phyloP scores from a whole-genome alignment of 2,888 invertebrate genomes.

The Synergus gifuensis region DNA sequence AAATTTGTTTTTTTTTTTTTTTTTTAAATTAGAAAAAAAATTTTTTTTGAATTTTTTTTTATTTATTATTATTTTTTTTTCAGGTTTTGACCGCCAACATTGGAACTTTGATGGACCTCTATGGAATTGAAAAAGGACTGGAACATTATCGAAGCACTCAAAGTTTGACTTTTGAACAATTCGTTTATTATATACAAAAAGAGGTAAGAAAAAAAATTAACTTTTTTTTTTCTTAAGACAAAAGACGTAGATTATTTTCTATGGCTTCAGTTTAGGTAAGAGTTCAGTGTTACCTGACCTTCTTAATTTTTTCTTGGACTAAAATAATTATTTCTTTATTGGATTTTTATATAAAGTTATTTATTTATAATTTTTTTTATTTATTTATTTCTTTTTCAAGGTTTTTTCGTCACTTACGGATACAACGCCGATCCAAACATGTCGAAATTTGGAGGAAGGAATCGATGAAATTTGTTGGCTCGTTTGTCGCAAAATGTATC shows the following conservation, averaged over 20 bases:
- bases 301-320: neutral
- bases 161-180: slow-evolving; percentile 86
- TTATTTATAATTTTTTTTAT: neutral
- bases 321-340: neutral
- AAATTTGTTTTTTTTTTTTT: neutral
- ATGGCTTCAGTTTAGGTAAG: neutral
- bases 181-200: slow-evolving; percentile 86
- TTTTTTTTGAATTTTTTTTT: slow-evolving; percentile 7
- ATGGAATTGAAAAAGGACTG: slow-evolving; percentile 88
- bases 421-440: slow-evolving; percentile 69
- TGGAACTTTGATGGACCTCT: slow-evolving; percentile 87
- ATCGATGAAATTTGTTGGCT: slow-evolving; percentile 86
- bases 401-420: slow-evolving; percentile 77
- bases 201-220: slow-evolving; percentile 79
- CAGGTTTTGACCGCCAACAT: slow-evolving; percentile 91
- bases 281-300: neutral
- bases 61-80: slow-evolving; percentile 56
- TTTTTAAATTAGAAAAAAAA: neutral
- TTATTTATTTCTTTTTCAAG: slow-evolving; percentile 56
- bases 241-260: neutral
- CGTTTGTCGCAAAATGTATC: slow-evolving; percentile 84
- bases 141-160: slow-evolving; percentile 87
- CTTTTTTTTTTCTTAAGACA: neutral
- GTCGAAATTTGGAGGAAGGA: slow-evolving; percentile 71
- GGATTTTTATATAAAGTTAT: no score